Conservation (phyloP, 1,140 invertebrate genomes). For the Diploscapter pachys region DNA sequence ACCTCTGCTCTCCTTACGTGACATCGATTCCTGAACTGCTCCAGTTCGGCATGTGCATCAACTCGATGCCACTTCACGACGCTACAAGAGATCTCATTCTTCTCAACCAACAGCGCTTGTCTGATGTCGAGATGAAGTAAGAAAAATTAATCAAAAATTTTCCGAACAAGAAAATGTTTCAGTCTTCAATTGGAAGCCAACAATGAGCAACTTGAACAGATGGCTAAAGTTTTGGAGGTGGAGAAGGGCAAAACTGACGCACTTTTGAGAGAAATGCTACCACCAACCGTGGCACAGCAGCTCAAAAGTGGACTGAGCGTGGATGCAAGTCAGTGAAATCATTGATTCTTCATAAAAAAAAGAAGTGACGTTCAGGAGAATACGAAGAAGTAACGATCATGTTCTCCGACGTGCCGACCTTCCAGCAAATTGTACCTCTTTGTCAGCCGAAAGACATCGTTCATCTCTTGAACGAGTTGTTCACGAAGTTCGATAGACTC, state of each 20-base stretch:
- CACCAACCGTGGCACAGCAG: slow-evolving; percentile 50
- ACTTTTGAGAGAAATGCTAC: slow-evolving; percentile 50
- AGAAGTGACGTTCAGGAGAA: slow-evolving; percentile 41
- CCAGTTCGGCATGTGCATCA: slow-evolving; percentile 76
- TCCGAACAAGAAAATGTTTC: neutral
- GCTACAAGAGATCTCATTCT: slow-evolving; percentile 91
- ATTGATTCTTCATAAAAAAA: neutral
- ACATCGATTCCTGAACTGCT: slow-evolving; percentile 56
- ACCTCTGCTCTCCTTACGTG: slow-evolving; percentile 56
- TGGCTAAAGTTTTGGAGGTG: slow-evolving; percentile 84
- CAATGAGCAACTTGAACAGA: slow-evolving; percentile 91
- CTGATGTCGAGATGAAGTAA: slow-evolving; percentile 91
- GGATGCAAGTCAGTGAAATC: slow-evolving; percentile 44
- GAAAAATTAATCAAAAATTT: slow-evolving; percentile 55
- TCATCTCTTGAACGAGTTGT: slow-evolving; percentile 88
- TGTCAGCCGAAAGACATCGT: slow-evolving; percentile 69
- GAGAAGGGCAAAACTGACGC: slow-evolving; percentile 94
- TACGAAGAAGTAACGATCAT: slow-evolving; percentile 54
- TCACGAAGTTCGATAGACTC: slow-evolving; percentile 80
- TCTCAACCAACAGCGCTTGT: slow-evolving; percentile 94
- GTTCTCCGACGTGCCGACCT: slow-evolving; percentile 51
- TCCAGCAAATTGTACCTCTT: slow-evolving; percentile 52
- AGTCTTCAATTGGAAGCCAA: slow-evolving; percentile 77
- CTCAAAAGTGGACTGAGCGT: slow-evolving; percentile 51
- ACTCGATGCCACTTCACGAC: slow-evolving; percentile 92